Evolutionary conservation across 2,113 vertebrate genomes (phyloP), one percentile per base, ranked within the genome.

Genomic region (Ailurus styani): DNA sequence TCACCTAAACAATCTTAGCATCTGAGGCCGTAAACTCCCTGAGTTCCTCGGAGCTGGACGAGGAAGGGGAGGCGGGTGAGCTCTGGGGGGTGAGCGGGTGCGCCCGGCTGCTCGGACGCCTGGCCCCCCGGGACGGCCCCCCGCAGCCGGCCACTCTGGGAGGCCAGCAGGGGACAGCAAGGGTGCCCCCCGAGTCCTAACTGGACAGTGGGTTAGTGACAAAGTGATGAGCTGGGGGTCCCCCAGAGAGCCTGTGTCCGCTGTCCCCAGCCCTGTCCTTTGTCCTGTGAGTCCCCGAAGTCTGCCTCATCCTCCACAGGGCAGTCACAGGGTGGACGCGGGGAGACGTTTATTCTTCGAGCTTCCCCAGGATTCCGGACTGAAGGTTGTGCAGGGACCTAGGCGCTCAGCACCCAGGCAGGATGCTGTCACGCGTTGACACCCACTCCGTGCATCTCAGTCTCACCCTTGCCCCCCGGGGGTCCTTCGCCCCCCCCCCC

Each of bases 281-380:
- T 11, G 82, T 89, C 37, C 31, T 29, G 5, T 18, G 70, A 21
- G 70, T 4, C 5, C 70, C 81, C 3, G 17, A 52, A 45, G 12
- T 18, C 13, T 9, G 0, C 29, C 29, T 73, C 7, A 11, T 25
- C 37, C 68, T 25, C 40, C 87, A 18, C 0, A 0, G 40, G 54
- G 6, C n/a, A 0, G 8, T 18, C 21, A 0, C 5, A 17, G 64
- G 21, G 34, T n/a, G 37, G 27, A 70, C 47, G n/a, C 12, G 0
- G 31, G 20, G 31, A 50, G 60, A 9, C 11, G 25, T 6, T 40
- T 54, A 2, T 45, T 73, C 86, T 34, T 31, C 13, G 27, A 21
- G 66, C n/a, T 34, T 15, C 1, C 54, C 20, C 55, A 29, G 15
- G 31, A 37, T 45, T 17, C 54, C 9, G 0, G 54, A 89, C 40